phyloP scores from a whole-genome alignment of 1,140 invertebrate genomes.

The Adelges cooleyi region DNA sequence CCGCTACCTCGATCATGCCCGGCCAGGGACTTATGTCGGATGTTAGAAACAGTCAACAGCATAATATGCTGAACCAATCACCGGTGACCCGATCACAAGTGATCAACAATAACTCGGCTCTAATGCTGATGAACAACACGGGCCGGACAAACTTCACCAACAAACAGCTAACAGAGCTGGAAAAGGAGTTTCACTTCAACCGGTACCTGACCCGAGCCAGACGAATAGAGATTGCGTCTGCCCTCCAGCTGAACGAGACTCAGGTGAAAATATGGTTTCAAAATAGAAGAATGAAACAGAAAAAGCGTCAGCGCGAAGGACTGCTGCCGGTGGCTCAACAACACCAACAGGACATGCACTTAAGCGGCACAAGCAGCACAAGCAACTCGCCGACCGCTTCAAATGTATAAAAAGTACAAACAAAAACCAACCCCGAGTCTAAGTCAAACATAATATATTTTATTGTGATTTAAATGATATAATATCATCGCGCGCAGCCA shows the following conservation, averaged over 20 bases:
- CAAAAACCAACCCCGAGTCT: too few relatives aligned
- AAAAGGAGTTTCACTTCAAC: constrained; percentile 99
- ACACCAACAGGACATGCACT: constrained; percentile 17
- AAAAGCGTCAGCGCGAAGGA: constrained; percentile 85
- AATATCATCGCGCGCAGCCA: too few relatives aligned
- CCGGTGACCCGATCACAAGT: constrained; percentile 6
- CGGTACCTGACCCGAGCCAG: constrained; percentile 94
- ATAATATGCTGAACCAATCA: constrained; percentile 3
- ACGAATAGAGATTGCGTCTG: constrained; percentile 93
- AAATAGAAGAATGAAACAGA: constrained; percentile 86
- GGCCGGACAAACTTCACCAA: constrained; percentile 97
- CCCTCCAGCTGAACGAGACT: constrained; percentile 92
- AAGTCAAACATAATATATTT: too few relatives aligned
- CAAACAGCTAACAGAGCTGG: constrained; percentile 95
- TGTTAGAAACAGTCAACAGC: background rate
- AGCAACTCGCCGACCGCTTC: constrained; percentile 42
- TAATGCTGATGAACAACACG: constrained; percentile 51
- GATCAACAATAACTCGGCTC: constrained; percentile 8
- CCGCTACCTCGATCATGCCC: background rate
- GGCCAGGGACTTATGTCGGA: background rate
- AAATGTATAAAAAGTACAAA: too few relatives aligned
- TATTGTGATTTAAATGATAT: too few relatives aligned
- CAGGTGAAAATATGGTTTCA: constrained; percentile 91
- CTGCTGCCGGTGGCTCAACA: constrained; percentile 52
- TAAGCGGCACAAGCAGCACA: constrained; percentile 39